Conservation (phyloP, 2,113 vertebrate genomes). For the Pogona vitticeps region DNA sequence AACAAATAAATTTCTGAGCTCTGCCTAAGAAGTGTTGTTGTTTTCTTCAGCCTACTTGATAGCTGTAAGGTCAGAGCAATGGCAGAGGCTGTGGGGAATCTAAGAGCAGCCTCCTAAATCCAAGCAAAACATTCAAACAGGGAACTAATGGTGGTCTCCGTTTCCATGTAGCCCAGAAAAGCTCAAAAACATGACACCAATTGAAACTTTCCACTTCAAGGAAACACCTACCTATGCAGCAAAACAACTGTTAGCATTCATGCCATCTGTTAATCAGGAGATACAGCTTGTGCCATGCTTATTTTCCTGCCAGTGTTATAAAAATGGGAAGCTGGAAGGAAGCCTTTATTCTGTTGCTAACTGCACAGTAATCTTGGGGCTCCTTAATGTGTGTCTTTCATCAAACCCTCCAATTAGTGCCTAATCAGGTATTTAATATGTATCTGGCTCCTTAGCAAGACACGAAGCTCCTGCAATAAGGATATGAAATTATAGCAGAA, state of each 20-base stretch:
- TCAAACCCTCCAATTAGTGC: constrained; percentile 17
- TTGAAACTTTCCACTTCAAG: not conserved
- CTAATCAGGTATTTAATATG: constrained; percentile 26
- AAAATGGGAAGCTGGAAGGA: not conserved
- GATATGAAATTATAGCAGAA: not conserved
- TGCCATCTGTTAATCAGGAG: not conserved
- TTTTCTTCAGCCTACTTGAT: not conserved
- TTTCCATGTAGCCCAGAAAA: not conserved
- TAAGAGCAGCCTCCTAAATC: no score
- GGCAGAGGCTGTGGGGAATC: not conserved
- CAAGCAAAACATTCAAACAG: not conserved
- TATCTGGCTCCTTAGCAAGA: not conserved
- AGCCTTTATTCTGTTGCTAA: not conserved
- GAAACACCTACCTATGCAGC: not conserved
- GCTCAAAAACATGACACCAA: not conserved
- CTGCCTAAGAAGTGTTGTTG: not conserved
- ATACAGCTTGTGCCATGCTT: not conserved
- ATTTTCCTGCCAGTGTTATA: not conserved
- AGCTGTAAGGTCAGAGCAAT: not conserved
- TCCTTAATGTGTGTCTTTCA: constrained; percentile 10
- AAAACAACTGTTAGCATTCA: not conserved
- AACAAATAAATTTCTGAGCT: not conserved
- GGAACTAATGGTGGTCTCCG: not conserved
- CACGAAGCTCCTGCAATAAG: not conserved
- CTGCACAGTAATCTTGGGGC: not conserved